Percentiles rank a stretch among this genome's conserved stretches.
Conservation (phyloP, 2,113 vertebrate species). For the Murina feae region DNA sequence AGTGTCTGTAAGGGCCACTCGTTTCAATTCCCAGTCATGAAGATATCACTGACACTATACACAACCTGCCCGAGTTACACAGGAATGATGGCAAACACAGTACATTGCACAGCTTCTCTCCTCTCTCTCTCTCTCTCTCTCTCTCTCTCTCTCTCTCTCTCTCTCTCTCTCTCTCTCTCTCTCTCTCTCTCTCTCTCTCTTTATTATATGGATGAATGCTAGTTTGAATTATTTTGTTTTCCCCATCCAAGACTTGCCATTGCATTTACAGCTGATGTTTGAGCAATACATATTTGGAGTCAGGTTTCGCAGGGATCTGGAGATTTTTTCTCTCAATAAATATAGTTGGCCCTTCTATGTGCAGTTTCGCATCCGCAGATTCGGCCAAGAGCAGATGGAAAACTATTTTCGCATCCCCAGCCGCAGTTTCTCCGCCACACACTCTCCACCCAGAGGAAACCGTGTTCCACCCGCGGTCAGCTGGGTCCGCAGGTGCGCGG, state of each 20-base stretch:
- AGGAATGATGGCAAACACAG: neutral
- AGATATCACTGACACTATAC: neutral
- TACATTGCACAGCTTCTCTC: neutral
- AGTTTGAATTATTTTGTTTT: neutral
- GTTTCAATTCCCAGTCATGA: neutral
- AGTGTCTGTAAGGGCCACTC: neutral
- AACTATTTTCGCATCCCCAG: neutral
- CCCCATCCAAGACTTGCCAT: neutral
- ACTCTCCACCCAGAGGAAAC: neutral
- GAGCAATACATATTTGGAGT: neutral
- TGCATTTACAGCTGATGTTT: neutral
- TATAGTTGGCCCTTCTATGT: too few species aligned
- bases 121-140: too few species aligned
- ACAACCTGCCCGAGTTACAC: neutral
- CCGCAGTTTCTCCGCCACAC: neutral
- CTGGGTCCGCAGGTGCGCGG: too few species aligned
- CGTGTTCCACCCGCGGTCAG: neutral
- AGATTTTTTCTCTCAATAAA: neutral
- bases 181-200: too few species aligned
- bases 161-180: too few species aligned
- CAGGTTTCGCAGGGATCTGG: too few species aligned
- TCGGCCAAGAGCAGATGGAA: neutral
- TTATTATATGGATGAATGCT: neutral
- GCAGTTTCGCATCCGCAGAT: neutral
- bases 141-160: too few species aligned